A percentile compares a stretch with the other conserved stretches of the same genome.
phyloP scores from a whole-genome alignment of 2,797 vertebrate genomes.

The Pampus argenteus region DNA sequence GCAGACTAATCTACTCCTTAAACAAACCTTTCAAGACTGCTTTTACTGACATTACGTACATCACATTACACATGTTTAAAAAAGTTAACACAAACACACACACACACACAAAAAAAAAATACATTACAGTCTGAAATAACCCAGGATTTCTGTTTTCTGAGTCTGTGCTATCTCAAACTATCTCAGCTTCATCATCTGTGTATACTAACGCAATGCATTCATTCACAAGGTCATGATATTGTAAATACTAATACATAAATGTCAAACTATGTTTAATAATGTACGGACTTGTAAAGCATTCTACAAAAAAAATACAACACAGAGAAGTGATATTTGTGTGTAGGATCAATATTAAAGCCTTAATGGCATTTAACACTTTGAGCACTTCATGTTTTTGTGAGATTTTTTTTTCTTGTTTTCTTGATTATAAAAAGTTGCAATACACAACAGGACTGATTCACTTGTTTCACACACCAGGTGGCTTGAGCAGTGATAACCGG shows the following conservation, averaged over 20 bases:
- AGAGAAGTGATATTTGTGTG: conserved; percentile 9
- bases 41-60: neutral
- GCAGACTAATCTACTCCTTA: neutral
- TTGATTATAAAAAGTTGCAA: conserved; percentile 33
- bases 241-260: conserved; percentile 71
- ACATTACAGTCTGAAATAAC: neutral
- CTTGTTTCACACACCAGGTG: conserved; percentile 27
- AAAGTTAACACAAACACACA: neutral
- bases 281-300: conserved; percentile 51
- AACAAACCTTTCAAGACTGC: neutral
- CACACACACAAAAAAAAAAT: no score
- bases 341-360: conserved; percentile 7
- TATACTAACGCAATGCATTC: conserved; percentile 53
- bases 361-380: conserved; percentile 16
- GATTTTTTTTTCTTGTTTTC: neutral
- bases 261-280: conserved; percentile 63
- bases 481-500: conserved; percentile 28
- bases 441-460: conserved; percentile 1
- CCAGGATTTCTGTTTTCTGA: neutral
- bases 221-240: conserved; percentile 60
- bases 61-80: neutral
- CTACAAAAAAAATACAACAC: conserved; percentile 34
- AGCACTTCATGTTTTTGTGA: conserved; percentile 8
- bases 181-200: conserved; percentile 21
- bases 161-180: conserved; percentile 23